phyloP scores from a whole-genome alignment of 2,888 invertebrate genomes.

The Iselma pallidipennis region DNA sequence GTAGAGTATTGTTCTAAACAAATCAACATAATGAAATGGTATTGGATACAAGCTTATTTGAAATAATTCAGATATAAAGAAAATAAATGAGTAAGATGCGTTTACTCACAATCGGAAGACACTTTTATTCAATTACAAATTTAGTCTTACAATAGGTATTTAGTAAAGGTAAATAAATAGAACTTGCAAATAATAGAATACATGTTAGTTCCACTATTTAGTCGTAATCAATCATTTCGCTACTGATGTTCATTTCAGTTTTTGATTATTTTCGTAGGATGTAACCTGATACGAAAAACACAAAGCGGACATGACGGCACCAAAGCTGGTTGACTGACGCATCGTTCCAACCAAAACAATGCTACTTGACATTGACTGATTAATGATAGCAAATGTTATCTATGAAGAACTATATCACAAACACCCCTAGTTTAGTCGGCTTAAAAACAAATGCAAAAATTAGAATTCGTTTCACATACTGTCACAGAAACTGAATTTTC shows the following conservation, averaged over 20 bases:
- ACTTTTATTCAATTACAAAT: background rate
- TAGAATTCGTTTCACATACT: conserved; percentile 37
- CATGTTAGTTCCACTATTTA: background rate
- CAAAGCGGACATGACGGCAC: conserved; percentile 33
- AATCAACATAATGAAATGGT: conserved; percentile 31
- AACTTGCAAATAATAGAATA: background rate
- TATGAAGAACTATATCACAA: conserved; percentile 35
- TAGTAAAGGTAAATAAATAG: background rate
- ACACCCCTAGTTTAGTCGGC: conserved; percentile 28
- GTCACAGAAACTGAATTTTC: conserved; percentile 30
- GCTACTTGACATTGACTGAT: conserved; percentile 44
- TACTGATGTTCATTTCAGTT: background rate
- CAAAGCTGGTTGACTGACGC: conserved; percentile 36
- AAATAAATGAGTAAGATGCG: background rate
- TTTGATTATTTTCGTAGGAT: conserved; percentile 18
- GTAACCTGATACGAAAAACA: conserved; percentile 17
- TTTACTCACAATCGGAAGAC: background rate
- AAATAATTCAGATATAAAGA: background rate
- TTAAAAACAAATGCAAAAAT: conserved; percentile 39
- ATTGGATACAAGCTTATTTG: conserved; percentile 6
- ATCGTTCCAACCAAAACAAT: conserved; percentile 42
- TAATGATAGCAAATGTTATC: conserved; percentile 35
- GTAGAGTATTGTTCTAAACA: conserved; percentile 32
- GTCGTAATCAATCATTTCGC: conserved; percentile 4
- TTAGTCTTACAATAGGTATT: no score